phyloP scores from a whole-genome alignment of 2,888 invertebrate species.

The Temnothorax unifasciatus region DNA sequence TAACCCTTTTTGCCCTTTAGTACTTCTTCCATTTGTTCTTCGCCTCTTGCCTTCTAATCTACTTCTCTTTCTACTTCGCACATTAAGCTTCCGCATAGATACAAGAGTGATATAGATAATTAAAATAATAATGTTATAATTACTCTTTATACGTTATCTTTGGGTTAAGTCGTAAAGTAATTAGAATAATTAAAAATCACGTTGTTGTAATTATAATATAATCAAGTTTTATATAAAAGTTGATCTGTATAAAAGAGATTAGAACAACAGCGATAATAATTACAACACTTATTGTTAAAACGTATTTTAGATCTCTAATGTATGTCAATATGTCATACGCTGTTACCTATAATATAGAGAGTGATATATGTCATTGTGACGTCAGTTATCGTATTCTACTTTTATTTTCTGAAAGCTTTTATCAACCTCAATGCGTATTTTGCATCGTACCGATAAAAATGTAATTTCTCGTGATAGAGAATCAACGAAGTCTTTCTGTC shows the following conservation, averaged over 20 bases:
- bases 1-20: slow-evolving; percentile 30
- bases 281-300: neutral
- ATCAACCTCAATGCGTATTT: neutral
- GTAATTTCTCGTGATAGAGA: slow-evolving; percentile 3
- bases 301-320: neutral
- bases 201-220: neutral
- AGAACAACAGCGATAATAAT: neutral
- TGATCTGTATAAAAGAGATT: neutral
- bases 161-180: neutral
- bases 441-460: neutral
- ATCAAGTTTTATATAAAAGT: neutral
- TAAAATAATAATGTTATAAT: neutral
- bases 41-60: slow-evolving; percentile 21
- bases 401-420: slow-evolving; percentile 6
- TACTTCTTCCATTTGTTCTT: slow-evolving; percentile 36
- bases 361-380: neutral
- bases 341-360: neutral
- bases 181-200: slow-evolving; percentile 18
- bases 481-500: neutral
- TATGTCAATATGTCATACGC: neutral
- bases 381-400: neutral
- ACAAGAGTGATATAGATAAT: neutral
- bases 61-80: neutral
- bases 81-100: neutral
- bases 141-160: neutral